Base-by-base conservation (phyloP, 92 coral and sea anemone species). In the Pocillopora grandis region DNA sequence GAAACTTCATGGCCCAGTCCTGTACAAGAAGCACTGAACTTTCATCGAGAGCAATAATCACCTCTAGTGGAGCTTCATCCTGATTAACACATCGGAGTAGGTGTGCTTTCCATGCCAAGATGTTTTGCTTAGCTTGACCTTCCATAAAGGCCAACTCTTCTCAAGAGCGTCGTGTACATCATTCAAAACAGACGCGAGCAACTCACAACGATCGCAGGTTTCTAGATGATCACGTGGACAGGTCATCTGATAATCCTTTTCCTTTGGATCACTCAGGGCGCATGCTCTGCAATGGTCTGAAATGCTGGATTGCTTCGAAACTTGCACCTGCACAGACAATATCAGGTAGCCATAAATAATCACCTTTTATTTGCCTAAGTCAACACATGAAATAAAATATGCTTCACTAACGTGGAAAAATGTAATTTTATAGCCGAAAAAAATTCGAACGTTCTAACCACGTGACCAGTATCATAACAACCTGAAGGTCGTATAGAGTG, bases 271-370 rank as follows among this genome's bases (percentile, higher is more conserved):
- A 75, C 86, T 89, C 58, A 91, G 71, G 33, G 95, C 84, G 55
- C 71, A 91, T 6, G 72, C 71, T 82, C 87, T 91, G 84, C 94
- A 85, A 75, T 91, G 94, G 71, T 88, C 94, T 7, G 88, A 80
- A 13, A 91, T 79, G 57, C 58, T 82, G 7, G 88, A 88, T 31
- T 72, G 61, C 87, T 91, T 85, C 66, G 87, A 79, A 17, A 91
- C 90, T 49, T 91, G 92, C 62, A 88, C 94, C 94, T 91, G 66
- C 77, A 71, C 62, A 21, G 70, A 21, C 20, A 60, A 73, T 37
- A 74, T 64, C 79, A 80, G 70, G 3, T 14, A 42, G 18, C 15
- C 10, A 77, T 77, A 5, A 17, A 13, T 16, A 56, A 57, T 59
- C 14, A 1, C 52, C 10, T 69, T 12, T 9, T 20, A 69, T 14